Conservation (phyloP, 2,888 invertebrate genomes). For the Chloromyia formosa region DNA sequence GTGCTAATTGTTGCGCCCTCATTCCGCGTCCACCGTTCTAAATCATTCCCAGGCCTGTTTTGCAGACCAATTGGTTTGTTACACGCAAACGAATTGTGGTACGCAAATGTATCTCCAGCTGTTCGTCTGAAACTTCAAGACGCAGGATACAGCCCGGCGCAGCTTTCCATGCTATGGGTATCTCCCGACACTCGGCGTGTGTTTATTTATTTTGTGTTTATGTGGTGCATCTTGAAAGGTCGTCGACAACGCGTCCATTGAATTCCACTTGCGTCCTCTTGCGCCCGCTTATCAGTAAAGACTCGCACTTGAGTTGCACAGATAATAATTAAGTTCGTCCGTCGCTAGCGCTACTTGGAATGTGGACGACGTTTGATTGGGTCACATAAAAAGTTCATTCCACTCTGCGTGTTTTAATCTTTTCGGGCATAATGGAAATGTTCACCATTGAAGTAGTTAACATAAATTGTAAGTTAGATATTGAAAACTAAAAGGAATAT, state of each 20-base stretch:
- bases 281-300: conserved; percentile 3
- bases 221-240: conserved; percentile 22
- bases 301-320: conserved; percentile 25
- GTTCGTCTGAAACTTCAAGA: no score
- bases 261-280: conserved; percentile 21
- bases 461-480: neutral
- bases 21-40: no score
- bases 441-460: neutral
- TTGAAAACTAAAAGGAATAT: no score
- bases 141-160: no score
- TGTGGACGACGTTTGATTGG: neutral
- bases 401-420: neutral
- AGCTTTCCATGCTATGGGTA: no score
- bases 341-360: neutral
- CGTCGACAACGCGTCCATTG: conserved; percentile 13
- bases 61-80: no score
- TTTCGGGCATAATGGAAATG: neutral
- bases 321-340: conserved; percentile 19
- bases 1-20: no score
- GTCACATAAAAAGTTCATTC: conserved; percentile 27
- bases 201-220: conserved; percentile 38
- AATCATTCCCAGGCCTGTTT: no score
- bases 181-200: neutral
- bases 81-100: no score
- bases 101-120: no score